A percentile compares a stretch with the other conserved stretches of the same genome.
Evolutionary conservation across 2,797 vertebrate species (phyloP).

Genomic region (Ceryle rudis): DNA sequence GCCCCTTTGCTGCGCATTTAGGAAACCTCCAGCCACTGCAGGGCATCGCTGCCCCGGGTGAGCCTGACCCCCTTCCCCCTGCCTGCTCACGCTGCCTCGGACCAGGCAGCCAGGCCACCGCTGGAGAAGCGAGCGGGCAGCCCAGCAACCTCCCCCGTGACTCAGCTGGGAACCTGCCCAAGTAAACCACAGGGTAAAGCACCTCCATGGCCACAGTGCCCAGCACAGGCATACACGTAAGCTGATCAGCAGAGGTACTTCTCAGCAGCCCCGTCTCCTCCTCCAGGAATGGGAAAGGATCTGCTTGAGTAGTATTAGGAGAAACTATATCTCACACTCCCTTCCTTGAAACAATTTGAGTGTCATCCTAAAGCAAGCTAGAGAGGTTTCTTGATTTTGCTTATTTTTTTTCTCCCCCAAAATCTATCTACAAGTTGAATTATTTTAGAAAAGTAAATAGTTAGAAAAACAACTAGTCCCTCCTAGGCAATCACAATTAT

Average conservation of each 20-base stretch:
- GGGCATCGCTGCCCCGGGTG: neutral
- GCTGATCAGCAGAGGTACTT: neutral
- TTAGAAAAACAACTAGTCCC: neutral
- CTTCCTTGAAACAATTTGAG: neutral
- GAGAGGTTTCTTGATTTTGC: neutral
- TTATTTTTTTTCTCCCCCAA: accelerated
- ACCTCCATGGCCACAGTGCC: neutral
- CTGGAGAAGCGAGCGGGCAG: neutral
- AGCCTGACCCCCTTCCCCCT: accelerated
- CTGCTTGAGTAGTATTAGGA: neutral
- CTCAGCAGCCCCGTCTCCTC: neutral
- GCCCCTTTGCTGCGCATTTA: neutral
- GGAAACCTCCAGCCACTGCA: neutral
- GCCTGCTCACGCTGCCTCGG: neutral
- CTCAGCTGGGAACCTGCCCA: neutral
- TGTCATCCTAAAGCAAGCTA: neutral
- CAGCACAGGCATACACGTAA: accelerated
- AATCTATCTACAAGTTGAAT: neutral
- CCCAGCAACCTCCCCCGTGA: neutral
- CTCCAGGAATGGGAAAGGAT: neutral
- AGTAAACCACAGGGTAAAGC: neutral
- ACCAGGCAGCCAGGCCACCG: too few relatives aligned
- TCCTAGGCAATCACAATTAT: neutral
- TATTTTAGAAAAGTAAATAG: neutral
- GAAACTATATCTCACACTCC: neutral